A percentile compares a stretch with the other conserved stretches of the same genome.
These are phyloP conservation scores for Drosophila repleta DNA, from an alignment of 1,140 invertebrate genomes.

Conservation along the genomic window DNA sequence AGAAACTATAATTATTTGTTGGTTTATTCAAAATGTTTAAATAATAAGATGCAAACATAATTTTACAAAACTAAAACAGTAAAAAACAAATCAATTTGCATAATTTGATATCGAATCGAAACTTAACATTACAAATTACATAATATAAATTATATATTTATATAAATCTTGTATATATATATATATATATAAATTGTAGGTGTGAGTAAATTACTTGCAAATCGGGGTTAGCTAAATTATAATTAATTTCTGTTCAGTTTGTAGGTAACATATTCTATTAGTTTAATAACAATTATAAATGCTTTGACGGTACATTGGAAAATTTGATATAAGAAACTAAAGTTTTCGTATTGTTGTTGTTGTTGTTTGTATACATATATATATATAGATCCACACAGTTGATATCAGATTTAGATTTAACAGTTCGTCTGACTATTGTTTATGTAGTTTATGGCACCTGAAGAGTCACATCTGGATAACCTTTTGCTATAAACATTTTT, in stretches of 20 bases:
- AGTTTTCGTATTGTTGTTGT: constrained; percentile 29
- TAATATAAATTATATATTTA: constrained; percentile 22
- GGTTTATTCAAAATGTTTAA: constrained; percentile 69
- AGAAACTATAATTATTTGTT: constrained; percentile 47
- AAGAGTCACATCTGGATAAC: constrained; percentile 68
- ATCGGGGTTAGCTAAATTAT: constrained; percentile 28
- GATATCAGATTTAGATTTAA: background rate
- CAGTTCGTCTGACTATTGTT: constrained; percentile 62
- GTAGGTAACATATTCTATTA: constrained; percentile 62
- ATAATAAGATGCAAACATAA: constrained; percentile 71
- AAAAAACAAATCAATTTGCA: constrained; percentile 67
- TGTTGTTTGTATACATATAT: constrained; percentile 28
- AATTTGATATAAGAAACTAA: constrained; percentile 73
- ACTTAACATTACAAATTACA: constrained; percentile 30
- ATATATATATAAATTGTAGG: constrained; percentile 20
- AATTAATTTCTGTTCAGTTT: constrained; percentile 36
- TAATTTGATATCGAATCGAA: constrained; percentile 53
- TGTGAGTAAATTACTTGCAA: constrained; percentile 33
- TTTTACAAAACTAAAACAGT: constrained; percentile 64
- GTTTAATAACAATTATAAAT: constrained; percentile 80
- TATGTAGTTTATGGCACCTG: constrained; percentile 65
- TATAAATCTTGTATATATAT: constrained; percentile 14
- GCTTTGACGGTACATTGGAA: constrained; percentile 82
- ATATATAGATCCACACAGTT: constrained; percentile 39
- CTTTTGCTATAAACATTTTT: constrained; percentile 27